Base-by-base conservation (phyloP, 2,113 vertebrate genomes). In the Chionis minor region DNA sequence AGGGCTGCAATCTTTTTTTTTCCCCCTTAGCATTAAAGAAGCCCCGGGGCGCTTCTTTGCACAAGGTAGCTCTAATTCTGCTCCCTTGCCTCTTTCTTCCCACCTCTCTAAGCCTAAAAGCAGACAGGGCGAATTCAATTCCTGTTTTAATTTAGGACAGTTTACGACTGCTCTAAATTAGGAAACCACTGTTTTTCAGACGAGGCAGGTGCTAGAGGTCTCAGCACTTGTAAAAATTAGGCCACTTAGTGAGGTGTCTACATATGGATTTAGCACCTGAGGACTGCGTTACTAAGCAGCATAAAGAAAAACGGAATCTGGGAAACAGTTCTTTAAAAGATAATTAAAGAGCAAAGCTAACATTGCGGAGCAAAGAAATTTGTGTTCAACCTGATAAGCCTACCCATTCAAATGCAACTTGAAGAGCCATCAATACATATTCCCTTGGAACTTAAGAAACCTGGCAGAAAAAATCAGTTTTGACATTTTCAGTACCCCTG, bases 161-260 rank as follows among this genome's bases (percentile, higher is more conserved):
- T 95, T 97, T 97, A 93, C 0, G 30, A 96, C 78, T 63, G 45
- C 81, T 95, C 88, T 95, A 90, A 93, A 96, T 91, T 93, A 94
- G 81, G 92, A 94, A 94, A 82, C 20, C 78, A 49, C 66, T 21
- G 9, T 35, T 91, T 89, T 95, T 95, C 89, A 95, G 91, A 86
- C 5, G 10, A 91, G 62, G 62, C 89, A 94, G 87, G 92, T 97
- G 95, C 62, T 94, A 85, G 91, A 91, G 81, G 74, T 89, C 81
- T 94, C 91, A 94, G 89, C 74, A 85, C 81, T 90, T 92, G 70
- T 92, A 74, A 95, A 97, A 95, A 52, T 82, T 82, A 94, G 81
- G 47, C 66, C 87, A 82, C 67, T 97, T 90, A 95, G 63, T 70
- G 94, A 94, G 71, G 81, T 92, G 91, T 77, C 95, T 96, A 90